Base-by-base conservation (phyloP, 1,140 invertebrate species). In the Tigriopus japonicus region DNA sequence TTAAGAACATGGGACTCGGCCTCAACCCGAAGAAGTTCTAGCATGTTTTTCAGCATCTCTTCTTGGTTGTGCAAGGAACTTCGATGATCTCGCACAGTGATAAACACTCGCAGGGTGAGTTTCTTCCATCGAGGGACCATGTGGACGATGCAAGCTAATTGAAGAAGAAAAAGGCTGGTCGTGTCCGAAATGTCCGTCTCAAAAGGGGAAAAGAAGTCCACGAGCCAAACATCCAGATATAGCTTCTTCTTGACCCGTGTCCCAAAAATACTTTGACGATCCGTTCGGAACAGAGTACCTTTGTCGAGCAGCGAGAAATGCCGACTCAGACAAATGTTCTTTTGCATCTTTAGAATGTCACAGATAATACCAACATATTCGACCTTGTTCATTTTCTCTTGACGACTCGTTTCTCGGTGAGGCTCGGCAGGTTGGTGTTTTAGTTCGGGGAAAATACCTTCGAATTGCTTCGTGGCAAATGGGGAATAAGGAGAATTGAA, bases 221-320 rank as follows among this genome's bases (percentile, higher is more conserved):
- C 81, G 10, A 94, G 88, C 94, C 94, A 98, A 13, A 98, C 90
- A 73, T 98, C 95, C 61, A 98, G 93, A 70, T 84, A 93, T 64
- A 80, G 80, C 62, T 67, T 58, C 13, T 23, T 40, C 21, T 42
- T 58, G n/a, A 40, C 41, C 21, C 21, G 35, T 6, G 55, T 58
- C 23, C 55, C 55, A n/a, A 58, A 58, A 58, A 58, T 58, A 6
- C n/a, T 17, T 6, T 15, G n/a, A 3, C 55, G 35, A n/a, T 58
- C 55, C 9, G 54, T 40, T 0, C 24, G 15, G 35, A 66, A 62
- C 51, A 60, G 63, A 24, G 64, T 63, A 68, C 66, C 6, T 75
- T 64, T 78, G 62, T 95, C 83, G 40, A 97, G 72, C 10, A 74
- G 72, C 59, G 88, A 80, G 68, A 98, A 98, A 72, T 97, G 85